phyloP scores from a whole-genome alignment of 2,797 vertebrate species.

The Chiloscyllium punctatum region DNA sequence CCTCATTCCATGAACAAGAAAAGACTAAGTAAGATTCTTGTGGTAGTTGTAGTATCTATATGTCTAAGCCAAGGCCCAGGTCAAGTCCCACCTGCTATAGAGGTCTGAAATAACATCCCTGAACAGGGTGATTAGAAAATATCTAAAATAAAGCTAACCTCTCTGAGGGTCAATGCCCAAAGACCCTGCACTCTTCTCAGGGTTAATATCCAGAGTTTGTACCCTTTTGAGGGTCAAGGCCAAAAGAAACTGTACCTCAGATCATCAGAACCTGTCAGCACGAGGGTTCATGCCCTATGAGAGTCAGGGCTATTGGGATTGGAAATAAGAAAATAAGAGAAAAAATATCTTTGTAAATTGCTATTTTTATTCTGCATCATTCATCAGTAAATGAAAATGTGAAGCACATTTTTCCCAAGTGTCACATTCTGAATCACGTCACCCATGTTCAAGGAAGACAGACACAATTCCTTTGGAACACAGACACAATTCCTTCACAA shows the following conservation, averaged over 20 bases:
- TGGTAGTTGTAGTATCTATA: no score
- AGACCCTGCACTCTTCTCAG: no score
- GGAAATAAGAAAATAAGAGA: neutral
- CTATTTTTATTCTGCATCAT: conserved; percentile 9
- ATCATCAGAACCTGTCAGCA: no score
- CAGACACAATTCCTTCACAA: neutral
- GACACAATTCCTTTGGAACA: neutral
- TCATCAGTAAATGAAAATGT: fast-evolving
- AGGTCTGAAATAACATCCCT: no score
- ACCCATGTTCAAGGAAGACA: no score
- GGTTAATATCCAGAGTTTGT: neutral
- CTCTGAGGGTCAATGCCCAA: neutral
- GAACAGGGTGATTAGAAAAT: no score
- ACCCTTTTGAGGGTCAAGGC: neutral
- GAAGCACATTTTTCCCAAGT: conserved; percentile 44
- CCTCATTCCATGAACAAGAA: no score
- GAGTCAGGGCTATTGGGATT: no score
- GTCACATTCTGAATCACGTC: conserved; percentile 40
- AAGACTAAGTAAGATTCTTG: no score
- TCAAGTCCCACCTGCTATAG: no score
- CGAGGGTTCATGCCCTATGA: fast-evolving
- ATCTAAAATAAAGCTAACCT: no score
- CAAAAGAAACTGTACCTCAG: neutral
- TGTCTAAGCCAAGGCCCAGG: no score
- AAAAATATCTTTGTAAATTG: neutral